Conservation (phyloP, 2,888 invertebrate species). For the Parnassius mnemosyne region DNA sequence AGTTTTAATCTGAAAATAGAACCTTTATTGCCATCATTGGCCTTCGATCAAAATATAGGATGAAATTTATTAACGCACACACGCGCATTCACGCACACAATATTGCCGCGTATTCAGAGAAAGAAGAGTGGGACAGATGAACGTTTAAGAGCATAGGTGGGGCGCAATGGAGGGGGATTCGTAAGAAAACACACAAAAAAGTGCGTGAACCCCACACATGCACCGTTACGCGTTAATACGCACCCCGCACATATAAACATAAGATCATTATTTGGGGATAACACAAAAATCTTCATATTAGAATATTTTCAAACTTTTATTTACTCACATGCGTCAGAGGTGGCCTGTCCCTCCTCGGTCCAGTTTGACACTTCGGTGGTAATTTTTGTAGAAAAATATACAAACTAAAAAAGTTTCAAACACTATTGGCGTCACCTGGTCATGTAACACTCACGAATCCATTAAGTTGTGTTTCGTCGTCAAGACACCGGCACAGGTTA, state of each 20-base stretch:
- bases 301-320: constrained; percentile 26
- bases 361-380: constrained; percentile 79
- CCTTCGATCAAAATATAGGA: constrained; percentile 76
- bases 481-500: constrained; percentile 64
- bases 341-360: constrained; percentile 76
- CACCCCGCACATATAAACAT: constrained; percentile 48
- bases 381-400: constrained; percentile 58
- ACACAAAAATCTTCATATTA: constrained; percentile 38
- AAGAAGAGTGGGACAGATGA: constrained; percentile 77
- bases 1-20: too few species aligned
- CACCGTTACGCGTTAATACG: constrained; percentile 44
- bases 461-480: constrained; percentile 61
- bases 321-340: constrained; percentile 79
- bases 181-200: constrained; percentile 71
- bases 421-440: constrained; percentile 61
- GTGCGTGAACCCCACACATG: constrained; percentile 73
- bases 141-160: constrained; percentile 66
- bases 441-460: constrained; percentile 65
- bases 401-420: constrained; percentile 65
- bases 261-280: constrained; percentile 34
- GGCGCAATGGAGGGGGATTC: constrained; percentile 60
- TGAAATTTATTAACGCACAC: constrained; percentile 75
- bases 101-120: constrained; percentile 59
- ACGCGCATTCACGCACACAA: constrained; percentile 54
- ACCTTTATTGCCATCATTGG: constrained; percentile 54